Evolutionary conservation across 1,140 invertebrate genomes (phyloP).

Genomic region (Heliconius congener): DNA sequence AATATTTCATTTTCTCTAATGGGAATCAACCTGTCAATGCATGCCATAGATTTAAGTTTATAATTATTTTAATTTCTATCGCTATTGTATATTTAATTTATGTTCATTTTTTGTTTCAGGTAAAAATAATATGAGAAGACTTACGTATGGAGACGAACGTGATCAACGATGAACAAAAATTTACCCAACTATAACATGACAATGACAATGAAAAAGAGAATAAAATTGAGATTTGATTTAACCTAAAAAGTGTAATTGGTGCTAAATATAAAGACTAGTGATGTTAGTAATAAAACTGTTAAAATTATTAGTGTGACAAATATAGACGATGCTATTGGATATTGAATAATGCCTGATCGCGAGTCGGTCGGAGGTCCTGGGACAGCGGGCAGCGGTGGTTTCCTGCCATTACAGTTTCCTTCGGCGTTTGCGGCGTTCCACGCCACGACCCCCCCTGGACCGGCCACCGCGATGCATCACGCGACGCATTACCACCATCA

Average conservation of each 20-base stretch:
- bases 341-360: conserved; percentile 80
- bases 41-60: no score
- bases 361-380: conserved; percentile 75
- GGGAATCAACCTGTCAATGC: no score
- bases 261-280: conserved; percentile 40
- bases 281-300: conserved; percentile 42
- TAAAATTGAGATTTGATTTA: conserved; percentile 61
- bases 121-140: conserved; percentile 48
- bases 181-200: conserved; percentile 42
- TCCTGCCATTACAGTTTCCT: conserved; percentile 83
- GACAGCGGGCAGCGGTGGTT: conserved; percentile 72
- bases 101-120: conserved; percentile 60
- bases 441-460: conserved; percentile 77
- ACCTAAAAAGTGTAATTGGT: conserved; percentile 58
- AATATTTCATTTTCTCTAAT: no score
- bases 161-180: conserved; percentile 48
- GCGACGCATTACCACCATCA: conserved; percentile 75
- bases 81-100: conserved; percentile 17
- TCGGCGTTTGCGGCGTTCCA: conserved; percentile 84
- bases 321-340: conserved; percentile 52
- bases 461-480: conserved; percentile 71
- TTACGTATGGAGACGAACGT: conserved; percentile 18
- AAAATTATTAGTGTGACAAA: conserved; percentile 33
- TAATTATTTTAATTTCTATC: no score
- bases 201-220: conserved; percentile 57